Evolutionary conservation across 2,888 invertebrate genomes (phyloP).

Genomic region (Agonum fuliginosum): DNA sequence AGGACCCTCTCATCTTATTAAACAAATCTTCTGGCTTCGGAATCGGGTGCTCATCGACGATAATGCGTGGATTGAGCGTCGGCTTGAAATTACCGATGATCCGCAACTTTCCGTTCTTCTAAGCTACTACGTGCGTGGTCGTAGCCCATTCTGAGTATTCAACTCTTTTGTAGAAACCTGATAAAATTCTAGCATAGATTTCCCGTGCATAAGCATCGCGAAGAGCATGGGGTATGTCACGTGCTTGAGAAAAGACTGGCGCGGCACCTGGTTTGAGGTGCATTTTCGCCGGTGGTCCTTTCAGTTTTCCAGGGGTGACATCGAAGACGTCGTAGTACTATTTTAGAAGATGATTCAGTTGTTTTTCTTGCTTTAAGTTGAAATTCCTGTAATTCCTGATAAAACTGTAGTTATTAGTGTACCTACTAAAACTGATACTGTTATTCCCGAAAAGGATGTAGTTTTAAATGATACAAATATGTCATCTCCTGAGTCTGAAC

Average conservation of each 20-base stretch:
- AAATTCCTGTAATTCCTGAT: not conserved
- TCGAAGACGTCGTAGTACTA: constrained; percentile 62
- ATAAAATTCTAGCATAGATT: constrained; percentile 61
- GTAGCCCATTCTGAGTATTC: constrained; percentile 63
- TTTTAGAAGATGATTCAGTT: constrained; percentile 34
- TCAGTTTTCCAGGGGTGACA: constrained; percentile 62
- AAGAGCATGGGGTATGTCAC: no score
- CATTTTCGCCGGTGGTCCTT: constrained; percentile 62
- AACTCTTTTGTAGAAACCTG: constrained; percentile 63
- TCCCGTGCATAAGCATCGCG: constrained; percentile 59
- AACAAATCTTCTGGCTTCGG: constrained; percentile 48
- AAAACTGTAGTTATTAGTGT: not conserved
- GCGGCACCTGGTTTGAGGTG: constrained; percentile 63
- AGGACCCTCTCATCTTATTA: constrained; percentile 47
- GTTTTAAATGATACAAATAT: not conserved
- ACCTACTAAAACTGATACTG: no score
- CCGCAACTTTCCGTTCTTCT: constrained; percentile 60
- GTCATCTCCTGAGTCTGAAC: not conserved
- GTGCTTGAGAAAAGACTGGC: constrained; percentile 62
- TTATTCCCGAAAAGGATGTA: not conserved
- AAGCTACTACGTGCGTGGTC: constrained; percentile 61
- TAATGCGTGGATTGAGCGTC: constrained; percentile 58
- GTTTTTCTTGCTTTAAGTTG: not conserved
- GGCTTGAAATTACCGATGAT: constrained; percentile 63
- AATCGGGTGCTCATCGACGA: constrained; percentile 53